Percentiles rank a stretch among this genome's conserved stretches.
phyloP scores from a whole-genome alignment of 92 coral and sea anemone genomes.

The Actinostola sp. region DNA sequence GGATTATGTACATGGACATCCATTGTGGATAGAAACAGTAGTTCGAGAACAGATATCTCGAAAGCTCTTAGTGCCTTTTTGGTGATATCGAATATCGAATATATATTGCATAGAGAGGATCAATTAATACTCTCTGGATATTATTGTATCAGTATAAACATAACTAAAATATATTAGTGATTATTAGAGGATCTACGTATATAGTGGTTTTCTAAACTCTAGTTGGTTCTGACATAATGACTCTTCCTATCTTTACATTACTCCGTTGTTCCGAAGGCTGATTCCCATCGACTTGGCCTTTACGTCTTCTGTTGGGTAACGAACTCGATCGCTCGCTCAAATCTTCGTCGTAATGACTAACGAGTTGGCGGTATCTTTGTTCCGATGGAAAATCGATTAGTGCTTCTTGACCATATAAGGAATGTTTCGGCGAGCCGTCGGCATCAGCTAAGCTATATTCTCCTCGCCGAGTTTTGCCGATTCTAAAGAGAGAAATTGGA shows the following conservation, averaged over 20 bases:
- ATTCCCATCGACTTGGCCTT: slow-evolving; percentile 32
- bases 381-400: slow-evolving; percentile 83
- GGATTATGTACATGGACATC: slow-evolving; percentile 2
- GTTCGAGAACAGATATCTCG: not conserved
- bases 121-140: too few relatives aligned
- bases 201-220: slow-evolving; percentile 45
- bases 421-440: slow-evolving; percentile 62
- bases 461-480: slow-evolving; percentile 72
- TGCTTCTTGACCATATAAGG: slow-evolving; percentile 64
- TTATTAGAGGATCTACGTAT: too few relatives aligned
- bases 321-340: slow-evolving; percentile 8
- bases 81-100: too few relatives aligned
- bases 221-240: slow-evolving; percentile 69
- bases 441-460: slow-evolving; percentile 70
- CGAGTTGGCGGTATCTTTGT: slow-evolving; percentile 83
- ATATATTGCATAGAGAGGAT: too few relatives aligned
- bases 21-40: not conserved
- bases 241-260: slow-evolving; percentile 59
- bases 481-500: slow-evolving; percentile 32
- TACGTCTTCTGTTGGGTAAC: slow-evolving; percentile 16
- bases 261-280: slow-evolving; percentile 27
- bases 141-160: too few relatives aligned
- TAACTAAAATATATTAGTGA: too few relatives aligned
- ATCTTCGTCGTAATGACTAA: slow-evolving; percentile 61
- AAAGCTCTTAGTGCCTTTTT: too few relatives aligned